Evolutionary conservation across 2,797 vertebrate species (phyloP).

Genomic region (Melanotaenia maccullochi): DNA sequence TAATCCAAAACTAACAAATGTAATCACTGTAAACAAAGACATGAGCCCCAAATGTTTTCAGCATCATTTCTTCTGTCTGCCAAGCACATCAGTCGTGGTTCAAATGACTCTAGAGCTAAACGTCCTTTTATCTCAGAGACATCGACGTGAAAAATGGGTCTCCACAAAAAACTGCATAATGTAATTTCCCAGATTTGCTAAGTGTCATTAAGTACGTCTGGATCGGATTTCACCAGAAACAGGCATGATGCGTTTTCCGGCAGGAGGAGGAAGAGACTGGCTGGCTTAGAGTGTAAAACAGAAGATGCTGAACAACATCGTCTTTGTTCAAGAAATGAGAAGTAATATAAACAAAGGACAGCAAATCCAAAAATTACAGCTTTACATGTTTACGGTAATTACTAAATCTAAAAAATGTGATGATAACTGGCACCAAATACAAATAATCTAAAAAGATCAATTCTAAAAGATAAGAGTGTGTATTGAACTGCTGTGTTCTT

Average conservation of each 20-base stretch:
- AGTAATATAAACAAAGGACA: background rate
- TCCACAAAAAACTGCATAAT: slow-evolving; percentile 25
- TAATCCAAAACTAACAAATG: background rate
- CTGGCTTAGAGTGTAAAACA: slow-evolving; percentile 17
- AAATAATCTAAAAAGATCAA: no score
- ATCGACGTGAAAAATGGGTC: slow-evolving; percentile 10
- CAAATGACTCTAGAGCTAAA: slow-evolving; percentile 23
- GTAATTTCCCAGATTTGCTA: slow-evolving; percentile 51
- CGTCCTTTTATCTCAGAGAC: background rate
- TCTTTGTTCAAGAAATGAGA: background rate
- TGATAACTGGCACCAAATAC: no score
- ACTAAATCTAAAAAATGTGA: background rate
- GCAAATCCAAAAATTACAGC: no score
- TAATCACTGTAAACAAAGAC: slow-evolving; percentile 14
- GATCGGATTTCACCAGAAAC: slow-evolving; percentile 47
- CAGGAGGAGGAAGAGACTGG: background rate
- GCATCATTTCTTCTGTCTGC: background rate
- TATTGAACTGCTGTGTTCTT: no score
- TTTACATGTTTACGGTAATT: background rate
- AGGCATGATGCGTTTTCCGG: slow-evolving; percentile 26
- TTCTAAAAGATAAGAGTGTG: no score
- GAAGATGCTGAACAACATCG: background rate
- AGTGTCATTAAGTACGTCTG: slow-evolving; percentile 46
- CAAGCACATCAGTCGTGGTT: slow-evolving; percentile 1
- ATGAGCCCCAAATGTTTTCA: background rate